Evolutionary conservation across 2,797 vertebrate genomes (phyloP).

Genomic region (Neosalanx taihuensis): DNA sequence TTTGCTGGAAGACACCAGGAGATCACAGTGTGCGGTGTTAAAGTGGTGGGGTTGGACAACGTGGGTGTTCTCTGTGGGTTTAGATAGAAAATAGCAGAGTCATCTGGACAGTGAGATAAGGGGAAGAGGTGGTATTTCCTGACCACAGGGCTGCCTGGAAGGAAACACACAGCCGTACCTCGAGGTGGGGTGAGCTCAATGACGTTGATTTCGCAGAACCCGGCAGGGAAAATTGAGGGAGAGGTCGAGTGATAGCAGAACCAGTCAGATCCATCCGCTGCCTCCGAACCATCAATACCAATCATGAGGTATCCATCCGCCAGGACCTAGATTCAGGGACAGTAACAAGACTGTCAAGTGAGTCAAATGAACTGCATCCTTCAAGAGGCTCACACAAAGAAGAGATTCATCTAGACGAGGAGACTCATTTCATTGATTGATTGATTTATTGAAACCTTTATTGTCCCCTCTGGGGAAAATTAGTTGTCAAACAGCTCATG

Average conservation of each 20-base stretch:
- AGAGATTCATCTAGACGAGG: too few species aligned
- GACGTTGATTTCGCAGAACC: conserved; percentile 94
- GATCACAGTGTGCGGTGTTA: background rate
- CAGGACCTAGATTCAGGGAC: conserved; percentile 74
- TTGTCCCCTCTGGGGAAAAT: too few species aligned
- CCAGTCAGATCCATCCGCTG: conserved; percentile 93
- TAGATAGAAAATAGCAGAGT: background rate
- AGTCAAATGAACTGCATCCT: background rate
- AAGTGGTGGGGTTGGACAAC: too few species aligned
- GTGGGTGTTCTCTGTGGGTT: background rate
- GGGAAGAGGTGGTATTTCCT: background rate
- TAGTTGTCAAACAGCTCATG: too few species aligned
- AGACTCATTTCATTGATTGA: too few species aligned
- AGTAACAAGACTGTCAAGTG: background rate
- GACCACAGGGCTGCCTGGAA: background rate
- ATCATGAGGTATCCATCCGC: conserved; percentile 93
- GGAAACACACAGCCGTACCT: conserved; percentile 70
- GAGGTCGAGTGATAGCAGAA: conserved; percentile 92
- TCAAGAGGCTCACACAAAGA: too few species aligned
- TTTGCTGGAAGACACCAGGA: background rate
- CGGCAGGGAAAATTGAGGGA: conserved; percentile 91
- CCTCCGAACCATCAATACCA: conserved; percentile 91
- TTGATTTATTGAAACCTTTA: too few species aligned
- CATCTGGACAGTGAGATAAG: too few species aligned
- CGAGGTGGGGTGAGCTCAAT: conserved; percentile 90